Base-by-base conservation (phyloP, 2,888 invertebrate genomes). In the Zygogramma bicolorata region DNA sequence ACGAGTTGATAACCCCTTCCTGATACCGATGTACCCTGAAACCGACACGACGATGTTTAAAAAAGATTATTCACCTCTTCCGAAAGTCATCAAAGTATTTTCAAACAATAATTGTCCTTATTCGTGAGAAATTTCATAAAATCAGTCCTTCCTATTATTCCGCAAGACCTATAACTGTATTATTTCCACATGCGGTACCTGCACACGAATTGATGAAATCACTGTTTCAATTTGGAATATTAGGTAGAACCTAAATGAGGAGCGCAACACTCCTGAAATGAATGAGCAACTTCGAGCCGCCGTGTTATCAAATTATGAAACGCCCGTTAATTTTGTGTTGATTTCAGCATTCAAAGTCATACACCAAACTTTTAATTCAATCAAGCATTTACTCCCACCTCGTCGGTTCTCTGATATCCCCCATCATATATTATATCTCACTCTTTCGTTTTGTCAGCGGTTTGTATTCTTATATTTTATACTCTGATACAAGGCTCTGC, bases 291-390 rank as follows among this genome's bases (percentile, higher is more conserved):
- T 77, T 73, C 68, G 59, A 66, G 46, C 63, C 29, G 53, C 70
- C 61, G 65, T 80, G 74, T 83, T 82, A 84, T 84, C 82, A 78
- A 84, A 84, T 85, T 85, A 84, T 82, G 81, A 81, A 83, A 78
- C 81, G 81, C 81, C 77, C 72, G 73, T 82, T 84, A 84, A 84
- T 85, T 84, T 79, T 75, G 77, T 82, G 84, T 83, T 85, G 85
- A 85, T 85, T 85, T 83, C 82, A 80, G 82, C 82, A 84, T 84
- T 85, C 84, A 84, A 80, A 83, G 81, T 83, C 80, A 75, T 75
- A 76, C 80, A 72, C 72, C 74, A 74, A 84, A 84, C 79, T 84
- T 84, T 84, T 84, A 84, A 84, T 83, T 83, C 80, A 83, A 85
- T 84, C 83, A 81, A 71, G 69, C 57, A 69, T 65, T 62, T 65